Percentiles rank a stretch among this genome's conserved stretches.
phyloP scores from a whole-genome alignment of 2,113 vertebrate genomes.

The Gambusia affinis region DNA sequence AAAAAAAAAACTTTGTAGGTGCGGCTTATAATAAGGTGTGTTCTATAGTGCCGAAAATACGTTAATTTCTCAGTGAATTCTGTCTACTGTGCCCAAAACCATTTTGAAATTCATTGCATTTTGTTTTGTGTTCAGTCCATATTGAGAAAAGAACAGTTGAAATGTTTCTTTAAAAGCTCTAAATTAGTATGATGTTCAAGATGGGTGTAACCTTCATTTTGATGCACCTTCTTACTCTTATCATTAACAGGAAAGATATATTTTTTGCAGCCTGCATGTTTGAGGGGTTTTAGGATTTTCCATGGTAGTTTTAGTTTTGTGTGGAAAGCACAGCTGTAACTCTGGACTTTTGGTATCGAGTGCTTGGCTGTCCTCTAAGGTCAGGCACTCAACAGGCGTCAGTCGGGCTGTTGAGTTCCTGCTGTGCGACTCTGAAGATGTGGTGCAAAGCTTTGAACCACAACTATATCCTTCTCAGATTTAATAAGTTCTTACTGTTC shows the following conservation, averaged over 20 bases:
- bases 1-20: too few relatives aligned
- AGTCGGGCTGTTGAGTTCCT: constrained; percentile 50
- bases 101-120: too few relatives aligned
- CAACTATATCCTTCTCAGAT: constrained; percentile 8
- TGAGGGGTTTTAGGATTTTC: constrained; percentile 22
- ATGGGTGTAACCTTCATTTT: background rate
- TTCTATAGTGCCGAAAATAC: too few relatives aligned
- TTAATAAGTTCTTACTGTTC: background rate
- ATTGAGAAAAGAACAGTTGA: too few relatives aligned
- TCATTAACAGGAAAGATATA: too few relatives aligned
- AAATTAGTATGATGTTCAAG: background rate
- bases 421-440: constrained; percentile 64
- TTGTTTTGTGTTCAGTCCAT: too few relatives aligned
- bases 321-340: constrained; percentile 65
- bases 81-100: too few relatives aligned
- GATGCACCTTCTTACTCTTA: background rate
- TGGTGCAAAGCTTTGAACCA: constrained; percentile 36
- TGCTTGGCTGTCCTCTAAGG: constrained; percentile 54
- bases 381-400: constrained; percentile 55
- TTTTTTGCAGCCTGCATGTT: background rate
- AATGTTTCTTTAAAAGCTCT: background rate
- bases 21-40: too few relatives aligned
- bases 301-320: constrained; percentile 35
- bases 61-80: too few relatives aligned
- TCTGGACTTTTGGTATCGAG: constrained; percentile 45